Evolutionary conservation across 1,140 invertebrate species (phyloP), one percentile per base, ranked within the genome.

Genomic region (Drosophila pachea): DNA sequence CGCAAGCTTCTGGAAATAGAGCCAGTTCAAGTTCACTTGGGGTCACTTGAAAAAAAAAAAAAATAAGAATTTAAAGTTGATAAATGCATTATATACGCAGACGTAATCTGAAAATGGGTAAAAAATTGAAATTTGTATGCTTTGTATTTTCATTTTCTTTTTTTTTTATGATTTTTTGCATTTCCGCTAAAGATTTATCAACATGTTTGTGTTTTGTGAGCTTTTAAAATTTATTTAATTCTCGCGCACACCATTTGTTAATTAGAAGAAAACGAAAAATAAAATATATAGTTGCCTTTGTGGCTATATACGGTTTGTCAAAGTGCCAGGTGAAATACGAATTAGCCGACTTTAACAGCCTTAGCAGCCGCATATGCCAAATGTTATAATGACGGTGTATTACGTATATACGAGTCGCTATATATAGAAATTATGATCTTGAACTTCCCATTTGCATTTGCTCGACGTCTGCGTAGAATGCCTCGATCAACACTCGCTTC

Each of bases 291-390:
- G 29, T 52, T 48, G 29, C 43, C 47, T 40, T 61, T 40, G 14
- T 5, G 5, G 53, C 4, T 74, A 67, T 67, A 65, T 42, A 55
- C 55, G 45, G 64, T 16, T 59, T 81, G 73, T 74, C 77, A 74
- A 45, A 50, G 11, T 82, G 77, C 78, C 77, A 81, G 77, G 69
- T 81, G 62, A 76, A 76, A 74, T 74, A 65, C 42, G 64, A 76
- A 78, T 75, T 78, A 75, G 72, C 64, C 42, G 36, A 53, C 52
- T 70, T 49, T 12, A 47, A 22, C 53, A 66, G 56, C 60, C 68
- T 52, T 50, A 59, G 40, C 55, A 59, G 40, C 55, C 50, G 61
- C 55, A 73, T 47, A 50, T 12, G 35, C 16, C 63, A 73, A 54
- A 76, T 45, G 66, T 54, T 63, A 49, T 68, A 43, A 22, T 22